Percentiles rank a stretch among this genome's conserved stretches.
phyloP scores from a whole-genome alignment of 2,797 vertebrate species.

The Gastrophryne carolinensis region DNA sequence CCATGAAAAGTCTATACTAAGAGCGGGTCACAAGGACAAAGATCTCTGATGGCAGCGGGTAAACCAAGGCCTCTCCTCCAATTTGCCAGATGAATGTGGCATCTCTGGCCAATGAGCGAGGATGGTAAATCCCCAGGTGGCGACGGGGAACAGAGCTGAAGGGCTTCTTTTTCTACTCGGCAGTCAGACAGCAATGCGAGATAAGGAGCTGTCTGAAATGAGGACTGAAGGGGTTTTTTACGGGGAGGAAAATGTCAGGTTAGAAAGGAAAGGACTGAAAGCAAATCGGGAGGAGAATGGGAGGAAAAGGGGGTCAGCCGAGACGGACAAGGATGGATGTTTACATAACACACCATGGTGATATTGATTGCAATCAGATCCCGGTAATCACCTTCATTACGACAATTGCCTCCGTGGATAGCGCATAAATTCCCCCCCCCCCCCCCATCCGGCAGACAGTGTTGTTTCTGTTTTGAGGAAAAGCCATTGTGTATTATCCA shows the following conservation, averaged over 20 bases:
- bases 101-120: constrained; percentile 2
- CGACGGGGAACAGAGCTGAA: neutral
- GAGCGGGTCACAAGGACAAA: constrained; percentile 29
- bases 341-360: constrained; percentile 50
- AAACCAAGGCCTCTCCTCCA: neutral
- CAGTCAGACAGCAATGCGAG: constrained; percentile 37
- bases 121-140: constrained; percentile 33
- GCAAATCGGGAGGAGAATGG: constrained; percentile 31
- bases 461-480: constrained; percentile 44
- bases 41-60: constrained; percentile 19
- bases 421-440: constrained; percentile 18
- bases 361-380: constrained; percentile 51
- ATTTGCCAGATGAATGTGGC: constrained; percentile 7
- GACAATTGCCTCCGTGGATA: constrained; percentile 47
- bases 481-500: constrained; percentile 45
- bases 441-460: constrained; percentile 36
- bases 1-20: neutral
- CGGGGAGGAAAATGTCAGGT: constrained; percentile 43
- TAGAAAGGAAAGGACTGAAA: constrained; percentile 23
- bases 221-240: constrained; percentile 25
- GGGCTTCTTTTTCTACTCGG: constrained; percentile 9
- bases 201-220: constrained; percentile 48
- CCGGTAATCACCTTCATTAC: constrained; percentile 52
- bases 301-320: constrained; percentile 37
- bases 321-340: constrained; percentile 37